A percentile compares a stretch with the other conserved stretches of the same genome.
Evolutionary conservation across 2,797 vertebrate genomes (phyloP).

Genomic region (Lepus townsendii): DNA sequence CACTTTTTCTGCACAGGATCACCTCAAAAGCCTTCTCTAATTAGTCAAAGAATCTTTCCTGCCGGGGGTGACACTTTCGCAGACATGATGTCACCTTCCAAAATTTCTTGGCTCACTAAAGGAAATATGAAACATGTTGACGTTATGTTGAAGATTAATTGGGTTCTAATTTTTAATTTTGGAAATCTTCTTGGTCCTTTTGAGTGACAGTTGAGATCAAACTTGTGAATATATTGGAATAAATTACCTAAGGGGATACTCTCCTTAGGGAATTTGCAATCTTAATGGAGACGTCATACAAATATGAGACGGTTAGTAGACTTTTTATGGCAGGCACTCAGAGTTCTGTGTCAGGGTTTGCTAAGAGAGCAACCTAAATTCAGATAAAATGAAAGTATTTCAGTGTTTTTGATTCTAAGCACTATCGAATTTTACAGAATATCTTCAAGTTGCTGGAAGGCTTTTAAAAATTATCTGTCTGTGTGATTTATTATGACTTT

Average conservation of each 20-base stretch:
- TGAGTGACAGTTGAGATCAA: constrained; percentile 80
- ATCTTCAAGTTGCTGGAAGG: constrained; percentile 46
- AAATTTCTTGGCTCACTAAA: constrained; percentile 82
- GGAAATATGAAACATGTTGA: constrained; percentile 85
- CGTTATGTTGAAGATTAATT: constrained; percentile 85
- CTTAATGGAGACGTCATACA: constrained; percentile 61
- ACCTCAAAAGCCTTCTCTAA: constrained; percentile 82
- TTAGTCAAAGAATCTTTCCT: constrained; percentile 83
- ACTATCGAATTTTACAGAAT: constrained; percentile 23
- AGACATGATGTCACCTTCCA: constrained; percentile 85
- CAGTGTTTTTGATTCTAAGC: constrained; percentile 16
- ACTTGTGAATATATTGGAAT: constrained; percentile 78
- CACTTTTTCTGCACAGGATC: constrained; percentile 58
- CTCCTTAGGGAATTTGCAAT: constrained; percentile 70
- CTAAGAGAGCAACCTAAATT: constrained; percentile 48
- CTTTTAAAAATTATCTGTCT: constrained; percentile 33
- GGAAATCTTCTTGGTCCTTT: constrained; percentile 74
- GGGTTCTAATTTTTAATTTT: constrained; percentile 85
- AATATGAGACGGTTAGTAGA: constrained; percentile 27
- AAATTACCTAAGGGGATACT: constrained; percentile 70
- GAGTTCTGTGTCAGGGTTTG: constrained; percentile 5
- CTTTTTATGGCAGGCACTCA: background rate
- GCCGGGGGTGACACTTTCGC: constrained; percentile 84
- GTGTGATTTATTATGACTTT: constrained; percentile 35
- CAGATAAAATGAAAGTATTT: constrained; percentile 7